Percentiles rank a stretch among this genome's conserved stretches.
phyloP scores from a whole-genome alignment of 2,113 vertebrate genomes.

The Micromys minutus region DNA sequence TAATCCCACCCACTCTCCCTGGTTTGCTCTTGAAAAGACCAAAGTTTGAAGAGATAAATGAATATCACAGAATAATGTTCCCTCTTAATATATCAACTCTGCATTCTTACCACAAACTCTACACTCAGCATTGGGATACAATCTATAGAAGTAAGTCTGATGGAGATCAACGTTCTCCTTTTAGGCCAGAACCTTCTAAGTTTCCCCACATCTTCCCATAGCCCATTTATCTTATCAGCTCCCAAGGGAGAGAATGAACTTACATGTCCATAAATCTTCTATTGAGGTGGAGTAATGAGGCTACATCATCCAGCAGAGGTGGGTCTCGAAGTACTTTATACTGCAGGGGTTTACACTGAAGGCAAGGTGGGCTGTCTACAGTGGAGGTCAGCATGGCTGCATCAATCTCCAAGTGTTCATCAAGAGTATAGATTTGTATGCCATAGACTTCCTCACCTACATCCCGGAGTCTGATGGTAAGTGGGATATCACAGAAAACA shows the following conservation, averaged over 20 bases:
- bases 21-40: conserved; percentile 4
- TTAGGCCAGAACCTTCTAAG: not conserved
- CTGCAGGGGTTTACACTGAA: conserved; percentile 89
- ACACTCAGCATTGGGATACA: not conserved
- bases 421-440: conserved; percentile 97
- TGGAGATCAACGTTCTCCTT: not conserved
- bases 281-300: conserved; percentile 87
- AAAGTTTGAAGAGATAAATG: not conserved
- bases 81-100: not conserved
- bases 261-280: conserved; percentile 94
- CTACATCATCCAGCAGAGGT: conserved; percentile 86
- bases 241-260: conserved; percentile 80
- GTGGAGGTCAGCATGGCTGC: conserved; percentile 94
- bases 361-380: conserved; percentile 88
- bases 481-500: conserved; percentile 94
- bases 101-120: not conserved
- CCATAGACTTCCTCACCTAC: conserved; percentile 91
- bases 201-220: not conserved
- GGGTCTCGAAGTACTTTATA: conserved; percentile 94
- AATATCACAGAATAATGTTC: not conserved
- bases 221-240: not conserved
- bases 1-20: not conserved
- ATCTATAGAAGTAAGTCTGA: not conserved
- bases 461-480: conserved; percentile 92
- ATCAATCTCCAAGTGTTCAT: conserved; percentile 97